Conservation (phyloP, 2,888 invertebrate species). For the Gryllus longicercus region DNA sequence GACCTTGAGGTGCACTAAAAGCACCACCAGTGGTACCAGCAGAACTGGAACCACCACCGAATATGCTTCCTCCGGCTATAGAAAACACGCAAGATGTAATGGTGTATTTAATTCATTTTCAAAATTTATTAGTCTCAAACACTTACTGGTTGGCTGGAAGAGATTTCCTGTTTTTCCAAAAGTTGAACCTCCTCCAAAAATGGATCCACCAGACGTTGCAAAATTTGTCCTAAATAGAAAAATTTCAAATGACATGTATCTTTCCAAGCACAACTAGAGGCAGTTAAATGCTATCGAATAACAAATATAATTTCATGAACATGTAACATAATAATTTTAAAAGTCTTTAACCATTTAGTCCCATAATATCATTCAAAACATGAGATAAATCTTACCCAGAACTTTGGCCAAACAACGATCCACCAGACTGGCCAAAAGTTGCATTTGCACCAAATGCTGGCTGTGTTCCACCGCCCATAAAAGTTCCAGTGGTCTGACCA, state of each 20-base stretch:
- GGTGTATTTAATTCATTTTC: not conserved
- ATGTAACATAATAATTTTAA: too few relatives aligned
- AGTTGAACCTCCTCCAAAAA: conserved; percentile 30
- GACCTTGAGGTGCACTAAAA: conserved; percentile 44
- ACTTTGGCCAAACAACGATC: conserved; percentile 38
- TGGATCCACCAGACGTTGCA: conserved; percentile 30
- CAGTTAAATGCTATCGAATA: too few relatives aligned
- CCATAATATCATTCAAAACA: too few relatives aligned
- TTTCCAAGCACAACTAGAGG: too few relatives aligned
- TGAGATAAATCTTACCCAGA: conserved; percentile 30
- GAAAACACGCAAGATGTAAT: not conserved
- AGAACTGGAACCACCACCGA: conserved; percentile 26
- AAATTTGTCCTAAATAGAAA: conserved; percentile 29
- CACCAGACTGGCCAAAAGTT: conserved; percentile 47
- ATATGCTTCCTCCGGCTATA: conserved; percentile 26
- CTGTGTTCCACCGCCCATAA: conserved; percentile 36
- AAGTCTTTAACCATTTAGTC: too few relatives aligned
- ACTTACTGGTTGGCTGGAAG: conserved; percentile 32
- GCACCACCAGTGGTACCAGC: conserved; percentile 40
- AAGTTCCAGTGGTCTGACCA: conserved; percentile 37
- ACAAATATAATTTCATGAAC: too few relatives aligned
- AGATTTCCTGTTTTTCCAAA: conserved; percentile 28
- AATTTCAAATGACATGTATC: not conserved
- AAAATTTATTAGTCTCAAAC: not conserved
- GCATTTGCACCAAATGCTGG: conserved; percentile 43